Conservation (phyloP, 2,888 invertebrate species). For the Tachystola acroxantha region DNA sequence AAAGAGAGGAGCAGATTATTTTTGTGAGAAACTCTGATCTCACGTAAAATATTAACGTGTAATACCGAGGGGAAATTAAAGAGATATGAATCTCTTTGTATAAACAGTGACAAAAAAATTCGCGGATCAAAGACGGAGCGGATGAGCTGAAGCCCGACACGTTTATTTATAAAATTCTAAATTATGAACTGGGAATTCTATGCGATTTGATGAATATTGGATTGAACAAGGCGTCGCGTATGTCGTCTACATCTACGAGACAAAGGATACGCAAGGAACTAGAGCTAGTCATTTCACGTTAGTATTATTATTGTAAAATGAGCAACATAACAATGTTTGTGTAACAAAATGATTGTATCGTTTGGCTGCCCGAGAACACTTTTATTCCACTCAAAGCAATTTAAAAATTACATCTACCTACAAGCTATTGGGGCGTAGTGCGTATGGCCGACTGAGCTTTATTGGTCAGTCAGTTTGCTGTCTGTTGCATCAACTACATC, state of each 20-base stretch:
- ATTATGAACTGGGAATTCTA: slow-evolving; percentile 15
- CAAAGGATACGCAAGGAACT: not conserved
- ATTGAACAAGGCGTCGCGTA: not conserved
- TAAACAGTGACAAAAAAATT: slow-evolving; percentile 29
- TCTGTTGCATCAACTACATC: not conserved
- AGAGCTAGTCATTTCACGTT: not conserved
- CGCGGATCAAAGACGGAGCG: slow-evolving; percentile 20
- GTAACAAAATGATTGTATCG: too few relatives aligned
- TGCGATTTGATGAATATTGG: not conserved
- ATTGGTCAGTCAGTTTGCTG: slow-evolving; percentile 7
- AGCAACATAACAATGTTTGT: too few relatives aligned
- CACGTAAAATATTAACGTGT: slow-evolving; percentile 57
- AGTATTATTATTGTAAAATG: too few relatives aligned
- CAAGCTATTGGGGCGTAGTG: slow-evolving; percentile 18
- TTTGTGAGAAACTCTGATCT: slow-evolving; percentile 43
- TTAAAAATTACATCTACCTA: too few relatives aligned
- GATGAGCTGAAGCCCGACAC: slow-evolving; percentile 16
- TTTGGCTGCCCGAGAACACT: too few relatives aligned
- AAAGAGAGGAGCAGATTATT: slow-evolving; percentile 43
- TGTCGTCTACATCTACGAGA: too few relatives aligned
- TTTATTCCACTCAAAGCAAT: slow-evolving; percentile 21
- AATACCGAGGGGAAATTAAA: slow-evolving; percentile 61
- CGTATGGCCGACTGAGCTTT: slow-evolving; percentile 15
- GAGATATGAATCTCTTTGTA: slow-evolving; percentile 45
- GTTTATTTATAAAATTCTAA: slow-evolving; percentile 17